A percentile compares a stretch with the other conserved stretches of the same genome.
These are phyloP conservation scores for Caenorhabditis macrosperma DNA, from an alignment of 2,888 invertebrate species.

Conservation along the genomic window DNA sequence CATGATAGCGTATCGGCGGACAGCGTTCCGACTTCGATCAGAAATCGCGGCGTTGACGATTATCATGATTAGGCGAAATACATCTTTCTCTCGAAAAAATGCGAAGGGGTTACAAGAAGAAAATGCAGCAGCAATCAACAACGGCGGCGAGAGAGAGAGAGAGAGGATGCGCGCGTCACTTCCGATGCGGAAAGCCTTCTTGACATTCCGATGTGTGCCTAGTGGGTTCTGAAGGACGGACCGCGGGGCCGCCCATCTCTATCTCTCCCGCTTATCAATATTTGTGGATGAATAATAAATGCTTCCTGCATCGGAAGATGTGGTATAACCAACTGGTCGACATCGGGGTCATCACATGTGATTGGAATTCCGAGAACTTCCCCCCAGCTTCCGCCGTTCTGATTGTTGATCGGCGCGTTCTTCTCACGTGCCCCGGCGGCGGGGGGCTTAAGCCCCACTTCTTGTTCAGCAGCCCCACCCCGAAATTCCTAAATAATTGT, in stretches of 20 bases:
- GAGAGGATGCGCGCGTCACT: slow-evolving; percentile 31
- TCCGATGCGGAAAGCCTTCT: slow-evolving; percentile 49
- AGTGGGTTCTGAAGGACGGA: slow-evolving; percentile 39
- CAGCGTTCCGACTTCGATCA: slow-evolving; percentile 50
- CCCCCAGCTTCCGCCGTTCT: slow-evolving; percentile 24
- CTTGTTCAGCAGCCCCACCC: slow-evolving; percentile 12
- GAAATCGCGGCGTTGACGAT: slow-evolving; percentile 51
- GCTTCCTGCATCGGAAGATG: slow-evolving; percentile 1
- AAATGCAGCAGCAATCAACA: slow-evolving; percentile 30
- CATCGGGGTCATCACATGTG: slow-evolving; percentile 23
- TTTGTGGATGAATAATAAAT: neutral
- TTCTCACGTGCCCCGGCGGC: slow-evolving; percentile 23
- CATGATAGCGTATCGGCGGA: slow-evolving; percentile 15
- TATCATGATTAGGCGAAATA: slow-evolving; percentile 39
- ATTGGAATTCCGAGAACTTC: slow-evolving; percentile 16
- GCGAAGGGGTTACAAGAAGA: slow-evolving; percentile 41
- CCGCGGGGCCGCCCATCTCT: neutral
- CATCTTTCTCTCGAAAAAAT: slow-evolving; percentile 15
- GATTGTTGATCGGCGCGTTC: slow-evolving; percentile 34
- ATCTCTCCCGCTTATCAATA: slow-evolving; percentile 17
- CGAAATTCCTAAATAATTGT: slow-evolving; percentile 34
- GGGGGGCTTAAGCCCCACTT: neutral
- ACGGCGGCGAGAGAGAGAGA: slow-evolving; percentile 19
- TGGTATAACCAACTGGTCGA: slow-evolving; percentile 9
- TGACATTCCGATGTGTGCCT: slow-evolving; percentile 47